These are phyloP conservation scores for Gila orcuttii DNA, from an alignment of 2,113 vertebrate species.

Conservation along the genomic window DNA sequence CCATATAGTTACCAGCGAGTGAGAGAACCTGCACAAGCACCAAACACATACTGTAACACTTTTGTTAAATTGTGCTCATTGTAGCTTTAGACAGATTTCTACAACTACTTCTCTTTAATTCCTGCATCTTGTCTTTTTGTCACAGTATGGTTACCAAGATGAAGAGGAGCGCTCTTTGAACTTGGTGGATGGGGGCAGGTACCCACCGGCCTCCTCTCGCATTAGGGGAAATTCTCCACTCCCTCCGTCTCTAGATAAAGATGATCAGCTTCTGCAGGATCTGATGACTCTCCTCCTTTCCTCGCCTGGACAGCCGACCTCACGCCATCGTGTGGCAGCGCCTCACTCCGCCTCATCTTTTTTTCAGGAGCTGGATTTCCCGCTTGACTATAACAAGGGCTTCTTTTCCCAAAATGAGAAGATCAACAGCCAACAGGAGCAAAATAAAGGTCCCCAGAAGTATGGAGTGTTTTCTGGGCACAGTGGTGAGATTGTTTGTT, in stretches of 20 bases:
- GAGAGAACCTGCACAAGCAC: slow-evolving; percentile 10
- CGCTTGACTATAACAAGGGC: slow-evolving; percentile 74
- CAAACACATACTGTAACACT: slow-evolving; percentile 2
- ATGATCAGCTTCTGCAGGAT: slow-evolving; percentile 85
- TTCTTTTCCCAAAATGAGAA: slow-evolving; percentile 67
- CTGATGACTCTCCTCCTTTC: slow-evolving; percentile 81
- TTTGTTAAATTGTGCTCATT: background rate
- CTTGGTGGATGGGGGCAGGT: slow-evolving; percentile 65
- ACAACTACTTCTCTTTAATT: slow-evolving; percentile 4
- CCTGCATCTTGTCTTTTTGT: background rate
- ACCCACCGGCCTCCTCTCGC: slow-evolving; percentile 66
- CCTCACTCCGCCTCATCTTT: slow-evolving; percentile 63
- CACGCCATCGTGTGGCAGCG: slow-evolving; percentile 61
- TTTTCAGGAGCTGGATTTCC: slow-evolving; percentile 73
- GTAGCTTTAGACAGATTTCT: background rate
- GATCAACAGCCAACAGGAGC: slow-evolving; percentile 59
- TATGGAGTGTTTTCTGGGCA: slow-evolving; percentile 66
- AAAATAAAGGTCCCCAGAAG: slow-evolving; percentile 64
- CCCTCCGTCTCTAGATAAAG: slow-evolving; percentile 70
- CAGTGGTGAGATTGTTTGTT: slow-evolving; percentile 31
- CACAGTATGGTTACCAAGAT: slow-evolving; percentile 83
- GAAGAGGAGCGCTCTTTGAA: slow-evolving; percentile 77
- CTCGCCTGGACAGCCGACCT: slow-evolving; percentile 72
- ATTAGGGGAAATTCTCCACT: slow-evolving; percentile 62
- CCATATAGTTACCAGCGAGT: slow-evolving; percentile 87